Conservation (phyloP, 2,888 invertebrate species). For the Bursaphelenchus okinawaensis region DNA sequence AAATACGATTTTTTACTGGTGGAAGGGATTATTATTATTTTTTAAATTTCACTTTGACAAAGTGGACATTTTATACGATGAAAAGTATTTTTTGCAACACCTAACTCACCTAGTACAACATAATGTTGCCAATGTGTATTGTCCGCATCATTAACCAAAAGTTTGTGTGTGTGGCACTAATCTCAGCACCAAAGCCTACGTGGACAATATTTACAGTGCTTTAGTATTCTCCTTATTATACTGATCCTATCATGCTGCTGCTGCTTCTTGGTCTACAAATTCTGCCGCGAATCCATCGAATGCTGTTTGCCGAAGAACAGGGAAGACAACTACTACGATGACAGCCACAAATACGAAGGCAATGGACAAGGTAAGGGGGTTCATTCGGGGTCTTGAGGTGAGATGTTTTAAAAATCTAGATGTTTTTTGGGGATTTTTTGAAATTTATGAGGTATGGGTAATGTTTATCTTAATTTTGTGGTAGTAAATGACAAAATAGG, state of each 20-base stretch:
- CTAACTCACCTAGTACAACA: no score
- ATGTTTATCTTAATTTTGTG: no score
- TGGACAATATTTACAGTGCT: constrained; percentile 25
- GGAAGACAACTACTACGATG: constrained; percentile 24
- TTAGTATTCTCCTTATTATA: constrained; percentile 43
- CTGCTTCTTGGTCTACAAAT: constrained; percentile 40
- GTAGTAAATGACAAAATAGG: no score
- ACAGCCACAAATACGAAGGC: constrained; percentile 19
- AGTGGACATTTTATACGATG: background rate
- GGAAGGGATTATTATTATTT: background rate
- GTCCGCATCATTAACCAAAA: background rate
- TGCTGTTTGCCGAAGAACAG: constrained; percentile 32
- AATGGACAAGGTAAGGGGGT: constrained; percentile 17
- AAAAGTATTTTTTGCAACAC: background rate
- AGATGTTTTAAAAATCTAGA: background rate
- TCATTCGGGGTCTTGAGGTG: no score
- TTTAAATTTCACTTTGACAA: background rate
- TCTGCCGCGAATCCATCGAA: constrained; percentile 45
- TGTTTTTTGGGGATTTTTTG: background rate
- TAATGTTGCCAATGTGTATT: no score
- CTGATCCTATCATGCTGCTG: constrained; percentile 47
- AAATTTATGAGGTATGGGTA: background rate
- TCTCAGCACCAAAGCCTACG: background rate
- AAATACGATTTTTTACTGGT: background rate
- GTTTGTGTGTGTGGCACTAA: background rate